Percentiles rank a stretch among this genome's conserved stretches.
phyloP scores from a whole-genome alignment of 2,888 invertebrate genomes.

The Protodeltote pygarga region DNA sequence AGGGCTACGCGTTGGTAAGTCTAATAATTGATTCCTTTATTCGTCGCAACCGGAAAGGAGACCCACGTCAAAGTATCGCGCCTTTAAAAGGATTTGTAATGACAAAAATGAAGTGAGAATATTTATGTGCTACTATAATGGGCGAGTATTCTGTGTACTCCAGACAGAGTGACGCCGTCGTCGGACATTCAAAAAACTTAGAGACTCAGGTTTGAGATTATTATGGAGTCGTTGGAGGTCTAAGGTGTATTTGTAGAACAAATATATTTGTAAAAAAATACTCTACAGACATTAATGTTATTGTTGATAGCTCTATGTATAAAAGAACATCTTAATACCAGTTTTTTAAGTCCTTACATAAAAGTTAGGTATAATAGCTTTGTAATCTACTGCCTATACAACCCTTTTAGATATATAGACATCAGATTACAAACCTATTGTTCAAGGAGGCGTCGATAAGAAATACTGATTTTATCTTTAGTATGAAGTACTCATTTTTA shows the following conservation, averaged over 20 bases:
- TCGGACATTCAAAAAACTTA: conserved; percentile 35
- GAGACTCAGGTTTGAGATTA: conserved; percentile 30
- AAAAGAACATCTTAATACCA: no score
- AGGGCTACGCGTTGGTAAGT: conserved; percentile 65
- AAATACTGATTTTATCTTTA: conserved; percentile 78
- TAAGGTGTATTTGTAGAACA: conserved; percentile 15
- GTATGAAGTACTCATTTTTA: conserved; percentile 75
- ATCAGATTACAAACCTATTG: conserved; percentile 50
- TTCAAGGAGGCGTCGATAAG: conserved; percentile 56
- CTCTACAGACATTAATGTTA: not conserved
- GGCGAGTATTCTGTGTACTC: conserved; percentile 54
- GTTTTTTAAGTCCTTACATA: no score
- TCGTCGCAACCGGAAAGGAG: conserved; percentile 76
- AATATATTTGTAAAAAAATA: conserved; percentile 6
- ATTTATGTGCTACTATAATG: conserved; percentile 64
- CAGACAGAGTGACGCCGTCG: conserved; percentile 79
- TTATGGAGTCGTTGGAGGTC: conserved; percentile 56
- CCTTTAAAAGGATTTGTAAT: conserved; percentile 79
- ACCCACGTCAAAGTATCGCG: conserved; percentile 76
- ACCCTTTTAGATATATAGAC: no score
- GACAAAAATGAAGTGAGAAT: conserved; percentile 71
- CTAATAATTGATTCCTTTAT: conserved; percentile 83
- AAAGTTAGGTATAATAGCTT: no score
- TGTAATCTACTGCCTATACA: no score
- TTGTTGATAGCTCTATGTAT: not conserved